These are phyloP conservation scores for Neuroterus valhalla DNA, from an alignment of 1,140 invertebrate genomes.

Conservation along the genomic window DNA sequence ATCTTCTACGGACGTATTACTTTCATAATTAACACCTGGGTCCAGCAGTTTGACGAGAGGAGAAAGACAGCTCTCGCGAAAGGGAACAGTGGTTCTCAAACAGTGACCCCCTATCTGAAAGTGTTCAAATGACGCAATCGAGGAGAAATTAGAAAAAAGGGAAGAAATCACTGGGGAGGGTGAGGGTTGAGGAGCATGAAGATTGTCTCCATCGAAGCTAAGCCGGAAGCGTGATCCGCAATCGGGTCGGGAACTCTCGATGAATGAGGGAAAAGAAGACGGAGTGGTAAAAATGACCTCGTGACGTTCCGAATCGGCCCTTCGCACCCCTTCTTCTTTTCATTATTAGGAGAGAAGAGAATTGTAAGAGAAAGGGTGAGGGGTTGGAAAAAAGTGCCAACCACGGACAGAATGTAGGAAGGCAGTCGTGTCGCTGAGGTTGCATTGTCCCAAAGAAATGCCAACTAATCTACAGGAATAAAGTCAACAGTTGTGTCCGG, in stretches of 20 bases:
- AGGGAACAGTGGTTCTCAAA: constrained; percentile 48
- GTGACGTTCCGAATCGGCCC: constrained; percentile 15
- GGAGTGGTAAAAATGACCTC: constrained; percentile 20
- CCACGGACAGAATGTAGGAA: constrained; percentile 19
- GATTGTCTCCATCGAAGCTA: neutral
- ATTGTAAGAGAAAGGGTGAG: constrained; percentile 43
- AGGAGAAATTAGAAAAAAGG: neutral
- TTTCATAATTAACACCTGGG: constrained; percentile 67
- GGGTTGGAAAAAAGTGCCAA: constrained; percentile 22
- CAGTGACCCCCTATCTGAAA: neutral
- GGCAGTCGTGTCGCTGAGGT: constrained; percentile 28
- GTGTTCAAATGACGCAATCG: constrained; percentile 31
- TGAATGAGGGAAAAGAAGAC: constrained; percentile 29
- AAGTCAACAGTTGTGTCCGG: constrained; percentile 39
- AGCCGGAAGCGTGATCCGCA: constrained; percentile 5
- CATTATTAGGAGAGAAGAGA: constrained; percentile 38
- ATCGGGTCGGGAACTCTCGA: neutral
- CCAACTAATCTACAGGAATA: constrained; percentile 45
- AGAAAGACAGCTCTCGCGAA: constrained; percentile 52
- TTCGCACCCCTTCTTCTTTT: constrained; percentile 34
- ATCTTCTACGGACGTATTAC: constrained; percentile 53
- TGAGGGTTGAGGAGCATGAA: constrained; percentile 27
- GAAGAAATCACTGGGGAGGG: neutral
- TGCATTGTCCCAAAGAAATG: constrained; percentile 48
- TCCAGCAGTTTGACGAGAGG: constrained; percentile 53